Conservation (phyloP, 2,113 vertebrate species). For the Carassius auratus region DNA sequence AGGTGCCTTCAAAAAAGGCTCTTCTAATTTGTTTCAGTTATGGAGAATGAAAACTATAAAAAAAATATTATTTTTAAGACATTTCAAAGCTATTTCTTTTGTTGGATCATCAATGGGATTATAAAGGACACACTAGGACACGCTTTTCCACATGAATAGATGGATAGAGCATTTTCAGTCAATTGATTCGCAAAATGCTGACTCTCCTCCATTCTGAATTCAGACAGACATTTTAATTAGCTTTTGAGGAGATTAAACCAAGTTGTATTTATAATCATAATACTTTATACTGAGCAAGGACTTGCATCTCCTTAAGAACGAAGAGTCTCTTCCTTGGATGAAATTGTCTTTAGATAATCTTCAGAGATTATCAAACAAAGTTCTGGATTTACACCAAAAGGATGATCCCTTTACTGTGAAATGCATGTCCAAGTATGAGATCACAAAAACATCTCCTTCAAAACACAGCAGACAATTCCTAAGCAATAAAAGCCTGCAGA, state of each 20-base stretch:
- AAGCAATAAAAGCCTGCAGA: background rate
- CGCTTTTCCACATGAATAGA: background rate
- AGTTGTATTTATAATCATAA: background rate
- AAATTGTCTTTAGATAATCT: slow-evolving; percentile 17
- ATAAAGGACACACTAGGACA: background rate
- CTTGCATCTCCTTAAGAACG: background rate
- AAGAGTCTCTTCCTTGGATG: background rate
- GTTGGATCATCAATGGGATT: background rate
- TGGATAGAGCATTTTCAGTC: background rate
- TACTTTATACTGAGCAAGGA: background rate
- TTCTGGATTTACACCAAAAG: slow-evolving; percentile 9
- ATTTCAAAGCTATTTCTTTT: background rate
- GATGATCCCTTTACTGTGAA: background rate
- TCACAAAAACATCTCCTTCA: slow-evolving; percentile 22
- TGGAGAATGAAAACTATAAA: too few relatives aligned
- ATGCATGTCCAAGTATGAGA: background rate
- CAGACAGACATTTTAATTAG: slow-evolving; percentile 1
- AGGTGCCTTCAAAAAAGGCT: background rate
- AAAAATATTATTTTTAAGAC: too few relatives aligned
- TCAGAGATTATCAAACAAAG: slow-evolving; percentile 1
- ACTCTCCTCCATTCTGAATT: background rate
- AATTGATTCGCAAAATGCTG: background rate
- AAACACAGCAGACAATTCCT: slow-evolving; percentile 3
- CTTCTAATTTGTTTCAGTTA: background rate
- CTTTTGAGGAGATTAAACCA: slow-evolving; percentile 4